Evolutionary conservation across 2,113 vertebrate genomes (phyloP).

Genomic region (Rhinogobius similis): DNA sequence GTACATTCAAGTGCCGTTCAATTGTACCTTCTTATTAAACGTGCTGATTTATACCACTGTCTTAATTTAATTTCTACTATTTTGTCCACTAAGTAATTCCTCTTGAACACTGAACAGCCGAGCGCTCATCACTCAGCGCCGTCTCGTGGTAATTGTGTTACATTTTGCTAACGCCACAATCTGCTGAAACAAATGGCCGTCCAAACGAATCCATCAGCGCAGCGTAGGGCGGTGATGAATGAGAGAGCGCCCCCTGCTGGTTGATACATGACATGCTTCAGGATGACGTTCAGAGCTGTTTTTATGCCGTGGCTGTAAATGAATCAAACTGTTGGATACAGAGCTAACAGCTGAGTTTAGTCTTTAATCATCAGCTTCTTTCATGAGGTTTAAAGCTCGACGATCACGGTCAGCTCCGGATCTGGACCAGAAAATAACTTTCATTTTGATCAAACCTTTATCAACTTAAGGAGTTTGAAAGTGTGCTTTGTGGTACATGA

Average conservation of each 20-base stretch:
- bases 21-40: too few relatives aligned
- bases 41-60: too few relatives aligned
- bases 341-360: neutral
- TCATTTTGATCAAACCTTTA: too few relatives aligned
- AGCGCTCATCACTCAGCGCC: neutral
- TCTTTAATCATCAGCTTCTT: neutral
- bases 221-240: neutral
- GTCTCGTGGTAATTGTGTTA: neutral
- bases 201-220: neutral
- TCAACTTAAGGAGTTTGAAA: too few relatives aligned
- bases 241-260: conserved; percentile 3
- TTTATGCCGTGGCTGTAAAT: neutral
- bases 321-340: neutral
- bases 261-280: neutral
- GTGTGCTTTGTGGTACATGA: too few relatives aligned
- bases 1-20: too few relatives aligned
- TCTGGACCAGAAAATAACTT: too few relatives aligned
- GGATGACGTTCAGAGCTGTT: neutral
- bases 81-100: neutral
- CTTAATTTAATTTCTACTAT: neutral
- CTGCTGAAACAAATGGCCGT: neutral
- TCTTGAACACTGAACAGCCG: neutral
- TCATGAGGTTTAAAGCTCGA: too few relatives aligned
- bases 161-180: conserved; percentile 4
- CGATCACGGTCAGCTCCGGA: too few relatives aligned